Conservation (phyloP, 1,140 invertebrate species). For the Philopotamus ludificatus region DNA sequence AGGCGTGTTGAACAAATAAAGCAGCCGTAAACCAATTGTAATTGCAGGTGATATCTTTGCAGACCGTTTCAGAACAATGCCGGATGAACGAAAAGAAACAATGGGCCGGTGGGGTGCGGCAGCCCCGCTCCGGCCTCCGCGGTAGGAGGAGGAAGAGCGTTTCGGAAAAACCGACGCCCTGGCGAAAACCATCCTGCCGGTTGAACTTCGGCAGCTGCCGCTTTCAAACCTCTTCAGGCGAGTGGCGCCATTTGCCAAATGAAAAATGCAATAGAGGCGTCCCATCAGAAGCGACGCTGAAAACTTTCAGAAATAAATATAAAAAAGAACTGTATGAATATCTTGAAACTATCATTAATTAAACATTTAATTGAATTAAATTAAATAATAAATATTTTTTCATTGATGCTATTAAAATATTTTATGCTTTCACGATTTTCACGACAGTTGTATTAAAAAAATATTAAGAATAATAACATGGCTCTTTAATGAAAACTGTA, state of each 20-base stretch:
- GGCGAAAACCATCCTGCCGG: not conserved
- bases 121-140: conserved; percentile 10
- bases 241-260: conserved; percentile 10
- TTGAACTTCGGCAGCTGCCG: conserved; percentile 1
- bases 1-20: conserved; percentile 18
- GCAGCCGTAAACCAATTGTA: conserved; percentile 29
- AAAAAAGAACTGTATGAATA: no score
- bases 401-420: not conserved
- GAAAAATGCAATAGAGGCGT: not conserved
- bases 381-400: not conserved
- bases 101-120: conserved; percentile 8
- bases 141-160: not conserved
- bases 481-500: no score
- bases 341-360: not conserved
- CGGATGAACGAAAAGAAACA: conserved; percentile 19
- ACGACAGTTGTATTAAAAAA: no score
- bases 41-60: conserved; percentile 30
- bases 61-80: conserved; percentile 18
- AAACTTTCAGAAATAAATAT: no score
- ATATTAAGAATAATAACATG: no score
- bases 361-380: not conserved
- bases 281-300: not conserved
- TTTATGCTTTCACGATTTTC: no score
- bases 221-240: conserved; percentile 7
- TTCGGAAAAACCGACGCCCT: not conserved